Evolutionary conservation across 2,888 invertebrate species (phyloP).

Genomic region (Masnerella sp.): DNA sequence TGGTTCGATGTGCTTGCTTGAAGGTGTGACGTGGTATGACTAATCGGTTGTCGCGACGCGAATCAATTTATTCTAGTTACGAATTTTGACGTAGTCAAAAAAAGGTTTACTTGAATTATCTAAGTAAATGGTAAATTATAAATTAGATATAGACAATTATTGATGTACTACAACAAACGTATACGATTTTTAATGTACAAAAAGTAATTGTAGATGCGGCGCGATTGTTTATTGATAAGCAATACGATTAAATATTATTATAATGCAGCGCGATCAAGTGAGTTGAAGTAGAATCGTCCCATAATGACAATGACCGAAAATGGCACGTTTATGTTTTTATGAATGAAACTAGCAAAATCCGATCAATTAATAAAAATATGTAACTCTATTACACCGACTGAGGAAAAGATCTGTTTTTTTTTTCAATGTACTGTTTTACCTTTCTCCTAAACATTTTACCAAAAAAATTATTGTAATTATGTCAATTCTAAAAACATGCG

Average conservation of each 20-base stretch:
- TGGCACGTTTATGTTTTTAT: conserved; percentile 57
- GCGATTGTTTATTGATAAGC: conserved; percentile 61
- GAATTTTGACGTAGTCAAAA: conserved; percentile 73
- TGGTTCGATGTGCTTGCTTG: conserved; percentile 18
- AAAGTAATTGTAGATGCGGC: conserved; percentile 65
- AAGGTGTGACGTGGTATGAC: conserved; percentile 12
- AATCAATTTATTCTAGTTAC: conserved; percentile 75
- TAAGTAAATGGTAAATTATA: conserved; percentile 68
- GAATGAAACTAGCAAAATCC: conserved; percentile 54
- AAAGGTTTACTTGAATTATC: conserved; percentile 61
- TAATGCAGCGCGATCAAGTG: conserved; percentile 56
- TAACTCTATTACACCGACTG: conserved; percentile 45
- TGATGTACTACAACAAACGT: conserved; percentile 76
- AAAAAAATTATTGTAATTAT: no score
- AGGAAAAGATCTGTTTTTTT: no score
- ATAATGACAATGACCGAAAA: conserved; percentile 50
- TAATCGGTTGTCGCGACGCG: conserved; percentile 54
- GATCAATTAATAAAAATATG: conserved; percentile 53
- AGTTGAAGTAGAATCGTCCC: conserved; percentile 53
- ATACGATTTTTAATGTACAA: conserved; percentile 78
- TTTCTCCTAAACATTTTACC: no score
- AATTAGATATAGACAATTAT: conserved; percentile 73
- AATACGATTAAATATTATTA: conserved; percentile 58
- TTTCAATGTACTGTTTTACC: no score
- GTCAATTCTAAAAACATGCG: no score